A percentile compares a stretch with the other conserved stretches of the same genome.
Evolutionary conservation across 2,888 invertebrate genomes (phyloP).

Genomic region (Microplitis deprimator): DNA sequence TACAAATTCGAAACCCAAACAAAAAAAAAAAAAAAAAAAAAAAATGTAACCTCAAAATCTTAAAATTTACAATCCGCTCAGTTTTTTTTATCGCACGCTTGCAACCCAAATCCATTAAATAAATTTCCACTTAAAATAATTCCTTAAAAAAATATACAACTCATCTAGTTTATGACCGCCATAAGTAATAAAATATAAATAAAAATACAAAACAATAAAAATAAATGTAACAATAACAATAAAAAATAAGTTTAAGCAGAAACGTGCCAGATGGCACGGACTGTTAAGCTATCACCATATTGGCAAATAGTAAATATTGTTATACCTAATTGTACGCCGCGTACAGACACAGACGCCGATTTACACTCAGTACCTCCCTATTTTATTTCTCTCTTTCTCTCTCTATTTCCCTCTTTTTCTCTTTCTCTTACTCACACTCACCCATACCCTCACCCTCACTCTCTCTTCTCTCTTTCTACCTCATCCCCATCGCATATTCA

Average conservation of each 20-base stretch:
- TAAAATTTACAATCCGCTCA: too few species aligned
- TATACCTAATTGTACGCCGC: conserved; percentile 48
- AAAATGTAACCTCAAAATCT: too few species aligned
- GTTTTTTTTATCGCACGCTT: too few species aligned
- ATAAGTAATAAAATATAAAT: too few species aligned
- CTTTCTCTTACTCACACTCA: too few species aligned
- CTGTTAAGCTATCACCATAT: conserved; percentile 52
- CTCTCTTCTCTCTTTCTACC: background rate
- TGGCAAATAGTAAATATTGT: conserved; percentile 55
- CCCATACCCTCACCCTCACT: background rate
- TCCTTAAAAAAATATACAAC: too few species aligned
- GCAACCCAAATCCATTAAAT: too few species aligned
- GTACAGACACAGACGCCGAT: conserved; percentile 41
- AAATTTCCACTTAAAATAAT: too few species aligned
- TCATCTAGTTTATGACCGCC: too few species aligned
- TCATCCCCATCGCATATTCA: background rate
- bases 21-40: too few species aligned
- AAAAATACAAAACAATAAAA: conserved; percentile 3
- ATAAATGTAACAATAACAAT: conserved; percentile 10
- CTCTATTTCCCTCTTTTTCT: background rate
- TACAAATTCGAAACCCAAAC: too few species aligned
- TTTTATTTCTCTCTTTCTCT: background rate
- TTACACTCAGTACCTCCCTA: conserved; percentile 35
- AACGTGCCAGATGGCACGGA: conserved; percentile 39
- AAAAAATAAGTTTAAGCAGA: conserved; percentile 9